Percentiles rank a stretch among this genome's conserved stretches.
Evolutionary conservation across 2,888 invertebrate genomes (phyloP).

Genomic region (Scaptomyza reducta): DNA sequence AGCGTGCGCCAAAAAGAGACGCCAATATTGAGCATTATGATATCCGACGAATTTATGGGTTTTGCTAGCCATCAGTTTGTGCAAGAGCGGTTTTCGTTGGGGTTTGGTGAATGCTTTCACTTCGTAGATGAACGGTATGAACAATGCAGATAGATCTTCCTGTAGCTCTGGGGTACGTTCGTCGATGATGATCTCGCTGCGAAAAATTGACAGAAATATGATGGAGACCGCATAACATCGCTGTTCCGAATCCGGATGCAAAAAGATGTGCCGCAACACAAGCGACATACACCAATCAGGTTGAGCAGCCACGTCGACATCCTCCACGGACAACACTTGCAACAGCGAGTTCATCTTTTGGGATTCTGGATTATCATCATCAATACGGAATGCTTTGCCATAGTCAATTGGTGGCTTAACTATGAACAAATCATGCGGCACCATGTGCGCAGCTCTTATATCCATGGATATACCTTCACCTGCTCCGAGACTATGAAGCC

Average conservation of each 20-base stretch:
- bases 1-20: constrained; percentile 51
- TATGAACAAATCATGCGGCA: constrained; percentile 75
- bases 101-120: constrained; percentile 10
- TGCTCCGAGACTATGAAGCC: constrained; percentile 38
- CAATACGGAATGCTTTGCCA: constrained; percentile 62
- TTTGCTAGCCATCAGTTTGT: constrained; percentile 10
- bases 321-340: too few relatives aligned
- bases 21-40: constrained; percentile 57
- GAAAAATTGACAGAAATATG: constrained; percentile 77
- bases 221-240: constrained; percentile 49
- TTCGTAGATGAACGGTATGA: constrained; percentile 72
- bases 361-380: constrained; percentile 7
- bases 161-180: constrained; percentile 48
- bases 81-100: constrained; percentile 19
- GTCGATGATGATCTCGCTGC: constrained; percentile 54
- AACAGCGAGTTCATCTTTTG: constrained; percentile 60
- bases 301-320: too few relatives aligned
- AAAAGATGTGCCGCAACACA: neutral
- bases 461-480: constrained; percentile 55
- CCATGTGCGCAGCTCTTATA: constrained; percentile 31
- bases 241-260: neutral
- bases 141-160: constrained; percentile 59
- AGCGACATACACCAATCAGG: too few relatives aligned
- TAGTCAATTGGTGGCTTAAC: constrained; percentile 62
- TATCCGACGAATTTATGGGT: constrained; percentile 30